Conservation (phyloP, 1,140 invertebrate genomes). For the Saxidomus purpurata region DNA sequence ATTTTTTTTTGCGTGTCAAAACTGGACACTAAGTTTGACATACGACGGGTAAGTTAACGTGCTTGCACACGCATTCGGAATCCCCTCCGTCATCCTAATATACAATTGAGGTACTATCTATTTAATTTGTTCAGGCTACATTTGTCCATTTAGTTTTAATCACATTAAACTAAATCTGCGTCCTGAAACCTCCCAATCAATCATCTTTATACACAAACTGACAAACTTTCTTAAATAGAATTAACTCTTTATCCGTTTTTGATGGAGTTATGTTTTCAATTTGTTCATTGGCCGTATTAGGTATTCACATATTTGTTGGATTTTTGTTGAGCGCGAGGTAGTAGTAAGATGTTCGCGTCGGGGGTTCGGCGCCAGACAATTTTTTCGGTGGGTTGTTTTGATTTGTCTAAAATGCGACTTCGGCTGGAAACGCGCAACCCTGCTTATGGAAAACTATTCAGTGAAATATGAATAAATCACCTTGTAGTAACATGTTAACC, state of each 20-base stretch:
- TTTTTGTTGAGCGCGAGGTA: constrained; percentile 20
- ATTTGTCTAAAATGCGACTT: constrained; percentile 49
- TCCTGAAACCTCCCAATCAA: constrained; percentile 36
- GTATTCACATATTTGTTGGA: constrained; percentile 58
- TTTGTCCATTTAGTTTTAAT: constrained; percentile 55
- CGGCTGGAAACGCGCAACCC: constrained; percentile 23
- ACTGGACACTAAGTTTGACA: not conserved
- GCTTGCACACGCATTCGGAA: not conserved
- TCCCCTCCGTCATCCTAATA: not conserved
- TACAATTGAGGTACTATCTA: not conserved
- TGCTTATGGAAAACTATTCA: constrained; percentile 7
- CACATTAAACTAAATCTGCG: constrained; percentile 44
- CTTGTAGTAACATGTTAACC: constrained; percentile 9
- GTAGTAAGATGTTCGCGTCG: constrained; percentile 29
- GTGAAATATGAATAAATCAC: constrained; percentile 41
- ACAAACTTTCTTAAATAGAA: constrained; percentile 61
- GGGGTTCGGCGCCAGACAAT: constrained; percentile 52
- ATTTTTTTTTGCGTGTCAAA: not conserved
- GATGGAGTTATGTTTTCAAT: constrained; percentile 64
- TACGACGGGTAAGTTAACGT: not conserved
- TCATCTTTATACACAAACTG: constrained; percentile 53
- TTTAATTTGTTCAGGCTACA: constrained; percentile 30
- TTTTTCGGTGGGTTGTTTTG: constrained; percentile 41
- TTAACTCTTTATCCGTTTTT: constrained; percentile 58
- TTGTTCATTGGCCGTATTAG: constrained; percentile 64